Percentiles rank a stretch among this genome's conserved stretches.
These are phyloP conservation scores for Stratiomys singularior DNA, from an alignment of 2,888 invertebrate species.

Conservation along the genomic window DNA sequence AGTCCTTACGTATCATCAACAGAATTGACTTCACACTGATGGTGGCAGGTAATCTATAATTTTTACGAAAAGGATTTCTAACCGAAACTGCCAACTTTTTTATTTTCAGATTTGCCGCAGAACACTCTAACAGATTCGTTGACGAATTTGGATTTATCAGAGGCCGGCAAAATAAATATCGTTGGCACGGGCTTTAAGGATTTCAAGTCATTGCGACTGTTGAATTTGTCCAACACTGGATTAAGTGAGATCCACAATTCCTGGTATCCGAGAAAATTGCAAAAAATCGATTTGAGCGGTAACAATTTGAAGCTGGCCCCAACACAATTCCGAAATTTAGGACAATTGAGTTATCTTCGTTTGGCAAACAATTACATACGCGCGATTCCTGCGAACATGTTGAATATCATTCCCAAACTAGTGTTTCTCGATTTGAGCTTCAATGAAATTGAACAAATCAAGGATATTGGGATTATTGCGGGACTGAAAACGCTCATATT, in stretches of 20 bases:
- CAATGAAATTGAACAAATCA: conserved; percentile 57
- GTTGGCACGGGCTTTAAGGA: conserved; percentile 56
- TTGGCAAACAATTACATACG: conserved; percentile 59
- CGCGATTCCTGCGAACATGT: conserved; percentile 54
- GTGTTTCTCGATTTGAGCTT: conserved; percentile 57
- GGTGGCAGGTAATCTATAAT: conserved; percentile 20
- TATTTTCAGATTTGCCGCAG: conserved; percentile 4
- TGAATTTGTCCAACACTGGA: conserved; percentile 59
- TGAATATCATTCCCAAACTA: conserved; percentile 55
- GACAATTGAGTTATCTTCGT: conserved; percentile 57
- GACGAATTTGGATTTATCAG: conserved; percentile 57
- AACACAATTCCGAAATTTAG: conserved; percentile 55
- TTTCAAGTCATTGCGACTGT: conserved; percentile 54
- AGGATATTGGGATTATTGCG: conserved; percentile 54
- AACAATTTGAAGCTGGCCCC: conserved; percentile 57
- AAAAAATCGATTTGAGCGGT: conserved; percentile 59
- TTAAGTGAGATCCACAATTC: conserved; percentile 54
- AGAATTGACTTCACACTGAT: neutral
- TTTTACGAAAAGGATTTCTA: neutral
- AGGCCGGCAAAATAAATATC: conserved; percentile 55
- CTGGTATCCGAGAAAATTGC: conserved; percentile 56
- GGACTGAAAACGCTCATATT: conserved; percentile 56
- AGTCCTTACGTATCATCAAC: conserved; percentile 4
- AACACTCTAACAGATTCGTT: neutral
- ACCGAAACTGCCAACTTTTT: neutral